phyloP scores from a whole-genome alignment of 2,888 invertebrate species.

The Leucania comma region DNA sequence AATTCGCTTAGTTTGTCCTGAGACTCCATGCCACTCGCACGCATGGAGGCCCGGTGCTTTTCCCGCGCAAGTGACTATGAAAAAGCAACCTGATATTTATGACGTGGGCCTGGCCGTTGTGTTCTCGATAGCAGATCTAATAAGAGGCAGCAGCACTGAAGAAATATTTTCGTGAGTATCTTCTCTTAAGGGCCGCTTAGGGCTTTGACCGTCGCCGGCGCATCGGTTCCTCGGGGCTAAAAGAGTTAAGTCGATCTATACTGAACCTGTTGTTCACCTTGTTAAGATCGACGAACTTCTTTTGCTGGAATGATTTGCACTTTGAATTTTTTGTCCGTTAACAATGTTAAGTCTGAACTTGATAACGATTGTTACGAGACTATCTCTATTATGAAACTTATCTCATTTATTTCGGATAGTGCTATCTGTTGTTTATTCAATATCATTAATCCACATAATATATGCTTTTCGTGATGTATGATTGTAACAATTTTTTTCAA shows the following conservation, averaged over 20 bases:
- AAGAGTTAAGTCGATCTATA: slow-evolving; percentile 75
- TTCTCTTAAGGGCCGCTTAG: slow-evolving; percentile 66
- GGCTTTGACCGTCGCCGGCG: slow-evolving; percentile 75
- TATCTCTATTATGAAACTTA: slow-evolving; percentile 17
- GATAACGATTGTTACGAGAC: slow-evolving; percentile 29
- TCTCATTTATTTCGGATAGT: neutral
- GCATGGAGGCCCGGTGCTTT: slow-evolving; percentile 77
- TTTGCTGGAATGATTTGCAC: slow-evolving; percentile 71
- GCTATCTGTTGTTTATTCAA: neutral
- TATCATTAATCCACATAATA: neutral
- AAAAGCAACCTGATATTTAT: slow-evolving; percentile 76
- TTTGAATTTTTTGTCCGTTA: slow-evolving; percentile 50
- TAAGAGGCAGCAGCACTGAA: slow-evolving; percentile 73
- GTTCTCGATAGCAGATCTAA: slow-evolving; percentile 65
- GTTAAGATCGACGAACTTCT: slow-evolving; percentile 77
- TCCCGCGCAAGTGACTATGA: slow-evolving; percentile 85
- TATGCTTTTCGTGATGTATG: neutral
- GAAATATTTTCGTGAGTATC: slow-evolving; percentile 82
- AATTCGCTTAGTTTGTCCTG: slow-evolving; percentile 87
- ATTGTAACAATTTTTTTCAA: neutral
- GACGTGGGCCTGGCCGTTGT: slow-evolving; percentile 73
- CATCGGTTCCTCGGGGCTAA: slow-evolving; percentile 72
- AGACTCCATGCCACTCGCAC: slow-evolving; percentile 83
- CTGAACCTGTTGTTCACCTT: slow-evolving; percentile 83
- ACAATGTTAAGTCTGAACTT: slow-evolving; percentile 18